These are phyloP conservation scores for Crypturellus tataupa DNA, from an alignment of 2,797 vertebrate genomes.

Conservation along the genomic window DNA sequence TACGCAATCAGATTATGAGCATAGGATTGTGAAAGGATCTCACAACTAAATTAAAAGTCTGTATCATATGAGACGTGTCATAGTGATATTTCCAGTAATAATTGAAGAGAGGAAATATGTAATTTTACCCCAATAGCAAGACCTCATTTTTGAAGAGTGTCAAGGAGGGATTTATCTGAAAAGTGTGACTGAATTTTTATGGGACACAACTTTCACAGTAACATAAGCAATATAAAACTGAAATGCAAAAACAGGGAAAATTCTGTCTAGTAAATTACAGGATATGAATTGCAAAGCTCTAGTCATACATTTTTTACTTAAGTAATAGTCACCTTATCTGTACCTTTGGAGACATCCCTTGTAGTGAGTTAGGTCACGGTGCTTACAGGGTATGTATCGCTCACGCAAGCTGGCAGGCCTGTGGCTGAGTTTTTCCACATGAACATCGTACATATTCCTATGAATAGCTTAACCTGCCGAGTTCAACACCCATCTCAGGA, in stretches of 20 bases:
- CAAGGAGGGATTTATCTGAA: background rate
- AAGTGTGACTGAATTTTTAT: background rate
- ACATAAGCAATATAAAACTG: background rate
- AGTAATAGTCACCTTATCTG: background rate
- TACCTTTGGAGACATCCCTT: background rate
- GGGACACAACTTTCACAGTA: background rate
- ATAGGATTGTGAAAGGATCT: background rate
- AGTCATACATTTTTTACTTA: background rate
- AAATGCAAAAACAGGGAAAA: background rate
- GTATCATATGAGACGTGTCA: background rate
- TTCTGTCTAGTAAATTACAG: background rate
- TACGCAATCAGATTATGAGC: background rate
- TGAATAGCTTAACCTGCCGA: background rate
- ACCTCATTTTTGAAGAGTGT: background rate
- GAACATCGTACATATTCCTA: background rate
- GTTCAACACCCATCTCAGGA: background rate
- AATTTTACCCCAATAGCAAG: background rate
- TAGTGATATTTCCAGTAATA: background rate
- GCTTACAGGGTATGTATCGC: background rate
- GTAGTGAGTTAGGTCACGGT: background rate
- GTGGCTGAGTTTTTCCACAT: background rate
- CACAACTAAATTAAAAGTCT: background rate
- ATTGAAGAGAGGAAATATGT: background rate
- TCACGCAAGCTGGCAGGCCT: background rate
- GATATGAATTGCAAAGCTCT: background rate